Base-by-base conservation (phyloP, 2,888 invertebrate genomes). In the Drosophila macrospina region DNA sequence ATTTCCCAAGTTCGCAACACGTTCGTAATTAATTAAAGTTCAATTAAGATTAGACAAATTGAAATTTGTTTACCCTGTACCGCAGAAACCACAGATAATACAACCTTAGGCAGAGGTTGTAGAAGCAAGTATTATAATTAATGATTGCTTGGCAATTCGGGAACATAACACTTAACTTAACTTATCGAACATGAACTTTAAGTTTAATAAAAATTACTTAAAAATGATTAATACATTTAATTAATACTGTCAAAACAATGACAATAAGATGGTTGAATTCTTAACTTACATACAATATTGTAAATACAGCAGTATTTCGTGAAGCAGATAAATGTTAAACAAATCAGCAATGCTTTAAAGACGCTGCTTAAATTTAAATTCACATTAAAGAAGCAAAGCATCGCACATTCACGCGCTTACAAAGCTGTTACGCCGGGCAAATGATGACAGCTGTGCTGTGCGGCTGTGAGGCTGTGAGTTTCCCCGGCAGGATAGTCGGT, bases 351-450 rank as follows among this genome's bases (percentile, higher is more conserved):
- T 3, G 41, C 16, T 52, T 57, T 28, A 36, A 45, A 45, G 24
- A 48, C 11, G 48, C 45, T 39, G 44, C 37, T 60, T 64, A 55
- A 51, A 13, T 71, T 69, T 63, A 71, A 70, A 74, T 63, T 72
- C 69, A 63, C 78, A 79, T 81, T 80, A 73, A 55, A 44, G 54
- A 24, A 34, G 20, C 5, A 26, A 30, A 20, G 3, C 8, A 16
- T n/a, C n/a, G n/a, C n/a, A n/a, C n/a, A n/a, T n/a, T n/a, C n/a
- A n/a, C n/a, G n/a, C n/a, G n/a, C n/a, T n/a, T n/a, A 32, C 50
- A 28, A 30, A 45, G 56, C 55, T 47, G 51, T 68, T 56, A 56
- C 69, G 64, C 54, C 39, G 55, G 55, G 57, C 54, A 69, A 73
- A 69, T 63, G 62, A 59, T 57, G 68, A 76, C 47, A 68, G 65